Evolutionary conservation across 1,140 invertebrate species (phyloP), one percentile per base, ranked within the genome.

Genomic region (Neocloeon triangulifer): DNA sequence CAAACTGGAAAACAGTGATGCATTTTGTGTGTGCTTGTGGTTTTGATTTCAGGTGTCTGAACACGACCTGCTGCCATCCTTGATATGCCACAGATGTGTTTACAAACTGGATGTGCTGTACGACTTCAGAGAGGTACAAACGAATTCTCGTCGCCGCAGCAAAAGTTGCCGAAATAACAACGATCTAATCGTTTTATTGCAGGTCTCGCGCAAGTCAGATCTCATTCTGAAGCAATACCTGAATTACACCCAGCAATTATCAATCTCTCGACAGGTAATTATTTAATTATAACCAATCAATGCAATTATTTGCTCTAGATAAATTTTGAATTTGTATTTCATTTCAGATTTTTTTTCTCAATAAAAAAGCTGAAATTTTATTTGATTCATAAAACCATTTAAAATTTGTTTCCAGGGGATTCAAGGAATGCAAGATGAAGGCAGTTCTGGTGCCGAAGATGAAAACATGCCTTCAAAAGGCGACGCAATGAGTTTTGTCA

Each of bases 221-320:
- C 40, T 50, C 31, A 51, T 59, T 46, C 51, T 61, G 36, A 57
- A 57, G 48, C 56, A 59, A 47, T 61, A 59, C 47, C 45, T 60
- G 42, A 50, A 51, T 40, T 56, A 52, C 44, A 50, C 56, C 38
- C 56, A 59, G 43, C 50, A 52, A 19, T 32, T 39, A n/a, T n/a
- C n/a, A n/a, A n/a, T n/a, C n/a, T 13, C 14, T 33, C 5, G 16
- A 29, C 17, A 19, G 9, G 19, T 4, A 15, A 15, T 20, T 32
- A 25, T 29, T 36, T 12, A 31, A 19, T 16, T 4, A n/a, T n/a
- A n/a, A n/a, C n/a, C n/a, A n/a, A n/a, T n/a, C n/a, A n/a, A n/a
- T n/a, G n/a, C n/a, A n/a, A n/a, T n/a, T n/a, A n/a, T n/a, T n/a
- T n/a, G n/a, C n/a, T n/a, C n/a, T n/a, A n/a, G n/a, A n/a, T n/a